Base-by-base conservation (phyloP, 2,888 invertebrate species). In the Oligia fasciuncula region DNA sequence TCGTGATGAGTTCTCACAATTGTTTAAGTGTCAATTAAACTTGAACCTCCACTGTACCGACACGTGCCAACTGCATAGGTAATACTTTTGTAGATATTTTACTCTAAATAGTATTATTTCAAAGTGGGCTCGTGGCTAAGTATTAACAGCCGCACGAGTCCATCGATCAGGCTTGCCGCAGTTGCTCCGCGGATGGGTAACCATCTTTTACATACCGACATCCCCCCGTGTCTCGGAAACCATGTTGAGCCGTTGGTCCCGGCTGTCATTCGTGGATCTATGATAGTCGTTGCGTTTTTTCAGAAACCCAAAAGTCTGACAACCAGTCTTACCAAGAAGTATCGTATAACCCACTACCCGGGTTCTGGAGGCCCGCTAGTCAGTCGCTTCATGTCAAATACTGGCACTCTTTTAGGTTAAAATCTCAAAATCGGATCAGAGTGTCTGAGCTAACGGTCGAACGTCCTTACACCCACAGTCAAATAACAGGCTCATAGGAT, bases 1-100 rank as follows among this genome's bases (percentile, higher is more conserved):
- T 29, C 29, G 23, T 63, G 14, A 46, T 23, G 9, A 19, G 19
- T 60, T 60, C 57, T 57, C 62, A 29, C 76, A 51, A 51, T 29
- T 11, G 19, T 29, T n/a, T 23, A 40, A 23, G 19, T 49, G 54
- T 9, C 65, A 57, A 65, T 77, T 77, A 66, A 66, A 66, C 54
- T 66, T 46, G 17, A n/a, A n/a, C 54, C 9, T 65, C 13, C 54
- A 29, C 13, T 54, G 54, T 54, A 1, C 40, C 29, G 23, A 43
- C 63, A 76, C 76, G 40, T 63, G 63, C 17, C 5, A 43, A 23
- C 51, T 43, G n/a, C 3, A n/a, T 13, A 29, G 9, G 9, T 17
- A 3, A 62, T 29, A 19, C 72, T 65, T 19, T 40, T 29, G n/a
- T 9, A 9, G 9, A 19, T n/a, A 40, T 73, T 35, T 46, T 57